Percentiles rank a stretch among this genome's conserved stretches.
phyloP scores from a whole-genome alignment of 2,113 vertebrate genomes.

The Polypterus senegalus region DNA sequence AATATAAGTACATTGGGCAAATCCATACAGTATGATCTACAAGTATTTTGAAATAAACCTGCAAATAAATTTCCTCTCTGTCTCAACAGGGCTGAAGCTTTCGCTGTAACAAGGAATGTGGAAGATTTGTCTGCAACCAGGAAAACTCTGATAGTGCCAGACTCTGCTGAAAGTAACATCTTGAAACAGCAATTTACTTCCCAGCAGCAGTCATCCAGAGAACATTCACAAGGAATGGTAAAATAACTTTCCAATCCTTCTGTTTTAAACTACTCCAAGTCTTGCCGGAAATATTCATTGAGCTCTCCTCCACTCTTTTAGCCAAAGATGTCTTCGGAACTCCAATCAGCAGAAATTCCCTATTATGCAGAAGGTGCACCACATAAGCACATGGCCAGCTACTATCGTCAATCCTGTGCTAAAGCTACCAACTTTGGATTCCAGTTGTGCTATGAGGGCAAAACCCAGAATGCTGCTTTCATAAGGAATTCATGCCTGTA shows the following conservation, averaged over 20 bases:
- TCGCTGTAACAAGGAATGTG: conserved; percentile 54
- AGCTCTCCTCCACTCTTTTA: conserved; percentile 22
- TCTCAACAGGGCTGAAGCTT: conserved; percentile 44
- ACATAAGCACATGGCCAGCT: not conserved
- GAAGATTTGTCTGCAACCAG: conserved; percentile 38
- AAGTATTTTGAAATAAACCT: not conserved
- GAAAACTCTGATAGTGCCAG: conserved; percentile 45
- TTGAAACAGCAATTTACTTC: conserved; percentile 34
- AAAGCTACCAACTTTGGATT: conserved; percentile 31
- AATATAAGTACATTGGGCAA: too few relatives aligned
- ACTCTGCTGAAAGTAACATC: conserved; percentile 4
- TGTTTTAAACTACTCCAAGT: not conserved
- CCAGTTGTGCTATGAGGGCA: conserved; percentile 42
- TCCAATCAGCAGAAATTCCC: conserved; percentile 13
- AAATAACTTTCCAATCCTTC: not conserved
- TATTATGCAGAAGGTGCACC: conserved; percentile 10
- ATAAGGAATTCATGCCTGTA: conserved; percentile 33
- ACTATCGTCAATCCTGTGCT: conserved; percentile 34
- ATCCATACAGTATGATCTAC: too few relatives aligned
- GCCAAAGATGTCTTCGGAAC: conserved; percentile 35
- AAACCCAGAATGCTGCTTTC: conserved; percentile 38
- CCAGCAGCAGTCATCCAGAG: conserved; percentile 10
- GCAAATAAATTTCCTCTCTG: not conserved
- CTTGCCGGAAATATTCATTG: not conserved
- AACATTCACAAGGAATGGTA: conserved; percentile 16